These are phyloP conservation scores for Rotaria sp. DNA, from an alignment of 2,888 invertebrate species.

Conservation along the genomic window DNA sequence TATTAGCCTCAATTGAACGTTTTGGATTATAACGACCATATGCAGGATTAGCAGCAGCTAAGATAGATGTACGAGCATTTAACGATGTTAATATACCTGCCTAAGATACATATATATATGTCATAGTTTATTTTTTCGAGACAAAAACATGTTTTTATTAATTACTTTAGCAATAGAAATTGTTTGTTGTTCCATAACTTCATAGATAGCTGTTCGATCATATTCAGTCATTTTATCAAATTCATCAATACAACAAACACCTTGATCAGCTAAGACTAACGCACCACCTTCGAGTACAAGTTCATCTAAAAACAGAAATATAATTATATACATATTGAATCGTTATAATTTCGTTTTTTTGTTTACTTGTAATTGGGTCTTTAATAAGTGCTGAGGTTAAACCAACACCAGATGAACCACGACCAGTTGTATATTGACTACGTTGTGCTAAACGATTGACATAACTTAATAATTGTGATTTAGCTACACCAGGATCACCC, in stretches of 20 bases:
- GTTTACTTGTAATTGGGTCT: conserved; percentile 86
- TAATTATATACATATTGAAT: conserved; percentile 63
- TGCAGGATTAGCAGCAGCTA: conserved; percentile 97
- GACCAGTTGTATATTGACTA: conserved; percentile 87
- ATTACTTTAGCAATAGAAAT: conserved; percentile 78
- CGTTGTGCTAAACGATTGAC: conserved; percentile 85
- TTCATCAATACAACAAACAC: conserved; percentile 97
- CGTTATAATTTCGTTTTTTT: conserved; percentile 52
- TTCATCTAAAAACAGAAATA: not conserved
- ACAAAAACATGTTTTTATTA: too few relatives aligned
- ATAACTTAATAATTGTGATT: conserved; percentile 88
- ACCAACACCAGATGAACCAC: conserved; percentile 96
- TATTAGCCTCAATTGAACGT: conserved; percentile 75
- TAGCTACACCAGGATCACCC: conserved; percentile 99
- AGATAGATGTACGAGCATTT: conserved; percentile 90
- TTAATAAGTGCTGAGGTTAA: conserved; percentile 95
- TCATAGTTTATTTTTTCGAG: too few relatives aligned
- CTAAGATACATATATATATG: conserved; percentile 55
- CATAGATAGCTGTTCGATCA: conserved; percentile 54
- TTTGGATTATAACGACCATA: conserved; percentile 92
- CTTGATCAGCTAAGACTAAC: conserved; percentile 86
- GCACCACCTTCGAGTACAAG: conserved; percentile 74
- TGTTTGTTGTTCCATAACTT: conserved; percentile 81
- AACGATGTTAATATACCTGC: conserved; percentile 96
- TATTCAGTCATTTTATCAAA: conserved; percentile 95